Percentiles rank a stretch among this genome's conserved stretches.
phyloP scores from a whole-genome alignment of 1,140 invertebrate genomes.

The Bombus polaris region DNA sequence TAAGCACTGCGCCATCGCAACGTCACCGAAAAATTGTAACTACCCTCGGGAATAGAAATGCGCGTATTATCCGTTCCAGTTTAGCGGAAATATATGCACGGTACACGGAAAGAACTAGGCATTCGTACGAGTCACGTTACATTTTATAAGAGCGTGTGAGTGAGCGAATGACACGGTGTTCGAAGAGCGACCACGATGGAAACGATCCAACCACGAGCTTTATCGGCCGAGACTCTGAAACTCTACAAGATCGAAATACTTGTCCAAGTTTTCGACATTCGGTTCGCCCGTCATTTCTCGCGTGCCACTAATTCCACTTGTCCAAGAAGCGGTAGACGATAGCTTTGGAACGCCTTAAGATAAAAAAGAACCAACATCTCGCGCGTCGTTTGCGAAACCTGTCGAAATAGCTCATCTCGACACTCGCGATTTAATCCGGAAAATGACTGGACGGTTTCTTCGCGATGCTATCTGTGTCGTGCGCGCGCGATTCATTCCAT shows the following conservation, averaged over 20 bases:
- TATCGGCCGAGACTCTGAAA: conserved; percentile 30
- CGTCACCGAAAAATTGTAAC: conserved; percentile 53
- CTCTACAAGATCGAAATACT: conserved; percentile 41
- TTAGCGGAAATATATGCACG: conserved; percentile 33
- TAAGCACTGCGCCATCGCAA: not conserved
- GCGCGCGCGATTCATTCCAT: not conserved
- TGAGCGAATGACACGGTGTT: conserved; percentile 18
- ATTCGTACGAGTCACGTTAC: not conserved
- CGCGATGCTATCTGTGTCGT: not conserved
- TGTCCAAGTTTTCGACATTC: conserved; percentile 20
- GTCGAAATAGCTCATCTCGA: not conserved
- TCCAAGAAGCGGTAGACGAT: not conserved
- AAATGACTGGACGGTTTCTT: not conserved
- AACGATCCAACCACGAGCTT: conserved; percentile 19
- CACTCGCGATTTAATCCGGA: not conserved
- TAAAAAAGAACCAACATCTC: not conserved
- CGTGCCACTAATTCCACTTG: not conserved
- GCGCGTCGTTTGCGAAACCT: not conserved
- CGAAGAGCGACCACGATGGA: conserved; percentile 32
- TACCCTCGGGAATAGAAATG: conserved; percentile 55
- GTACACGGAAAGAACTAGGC: not conserved
- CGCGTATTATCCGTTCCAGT: conserved; percentile 52
- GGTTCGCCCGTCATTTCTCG: conserved; percentile 12
- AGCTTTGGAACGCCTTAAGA: not conserved
- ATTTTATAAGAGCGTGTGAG: not conserved